Evolutionary conservation across 2,888 invertebrate species (phyloP).

Genomic region (Spatulosminthurus flaviceps): DNA sequence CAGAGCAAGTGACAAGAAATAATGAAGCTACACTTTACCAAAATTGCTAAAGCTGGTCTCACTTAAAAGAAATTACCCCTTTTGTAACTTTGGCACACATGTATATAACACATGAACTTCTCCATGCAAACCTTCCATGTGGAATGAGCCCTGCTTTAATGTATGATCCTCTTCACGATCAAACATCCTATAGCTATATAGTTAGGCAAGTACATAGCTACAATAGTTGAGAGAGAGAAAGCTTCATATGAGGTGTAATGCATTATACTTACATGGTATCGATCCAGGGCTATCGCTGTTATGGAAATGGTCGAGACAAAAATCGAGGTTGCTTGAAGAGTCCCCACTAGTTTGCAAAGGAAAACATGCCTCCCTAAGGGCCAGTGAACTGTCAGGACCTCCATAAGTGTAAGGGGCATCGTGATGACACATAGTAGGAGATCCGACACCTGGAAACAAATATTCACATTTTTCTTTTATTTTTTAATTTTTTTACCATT

Average conservation of each 20-base stretch:
- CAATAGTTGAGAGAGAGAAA: background rate
- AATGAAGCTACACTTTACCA: constrained; percentile 26
- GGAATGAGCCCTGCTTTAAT: too few relatives aligned
- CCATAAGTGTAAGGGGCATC: constrained; percentile 88
- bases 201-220: background rate
- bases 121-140: too few relatives aligned
- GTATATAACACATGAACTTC: too few relatives aligned
- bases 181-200: background rate
- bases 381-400: constrained; percentile 86
- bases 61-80: constrained; percentile 9
- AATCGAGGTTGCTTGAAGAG: constrained; percentile 87
- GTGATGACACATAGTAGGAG: constrained; percentile 72
- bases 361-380: constrained; percentile 81
- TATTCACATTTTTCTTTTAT: background rate
- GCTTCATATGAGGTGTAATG: background rate
- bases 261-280: constrained; percentile 72
- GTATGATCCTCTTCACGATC: too few relatives aligned
- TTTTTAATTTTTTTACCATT: too few relatives aligned
- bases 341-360: constrained; percentile 85
- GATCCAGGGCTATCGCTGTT: constrained; percentile 86
- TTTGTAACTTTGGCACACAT: background rate
- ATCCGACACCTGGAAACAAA: constrained; percentile 57
- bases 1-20: constrained; percentile 31
- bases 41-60: constrained; percentile 19
- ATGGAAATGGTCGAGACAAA: constrained; percentile 94